Percentiles rank a stretch among this genome's conserved stretches.
Evolutionary conservation across 2,888 invertebrate species (phyloP).

Genomic region (Oeneis ivallda): DNA sequence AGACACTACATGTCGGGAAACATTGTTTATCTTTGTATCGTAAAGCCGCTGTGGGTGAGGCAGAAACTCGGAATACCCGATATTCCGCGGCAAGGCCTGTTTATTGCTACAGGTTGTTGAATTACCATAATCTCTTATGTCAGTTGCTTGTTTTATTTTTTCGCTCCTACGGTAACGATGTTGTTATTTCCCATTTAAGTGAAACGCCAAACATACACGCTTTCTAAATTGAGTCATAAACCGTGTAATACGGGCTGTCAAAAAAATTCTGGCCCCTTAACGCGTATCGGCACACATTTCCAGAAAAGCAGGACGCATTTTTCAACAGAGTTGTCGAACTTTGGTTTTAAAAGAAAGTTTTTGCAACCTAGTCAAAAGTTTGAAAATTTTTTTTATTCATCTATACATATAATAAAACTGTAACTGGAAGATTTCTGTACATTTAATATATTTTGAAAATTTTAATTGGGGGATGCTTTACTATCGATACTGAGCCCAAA

Average conservation of each 20-base stretch:
- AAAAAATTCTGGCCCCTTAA: constrained; percentile 32
- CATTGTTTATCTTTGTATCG: background rate
- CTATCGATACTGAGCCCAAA: no score
- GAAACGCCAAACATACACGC: constrained; percentile 21
- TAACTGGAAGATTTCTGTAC: no score
- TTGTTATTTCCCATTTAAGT: constrained; percentile 22
- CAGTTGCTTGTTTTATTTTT: constrained; percentile 18
- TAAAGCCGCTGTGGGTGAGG: background rate
- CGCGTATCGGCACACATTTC: constrained; percentile 34
- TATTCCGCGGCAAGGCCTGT: background rate
- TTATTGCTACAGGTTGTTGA: constrained; percentile 16
- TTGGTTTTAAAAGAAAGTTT: background rate
- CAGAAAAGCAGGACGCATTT: constrained; percentile 23
- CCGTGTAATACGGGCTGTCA: constrained; percentile 33
- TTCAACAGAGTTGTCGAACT: background rate
- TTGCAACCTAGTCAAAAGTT: background rate
- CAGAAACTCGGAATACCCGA: constrained; percentile 1
- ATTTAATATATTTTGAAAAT: no score
- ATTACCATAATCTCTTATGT: constrained; percentile 19
- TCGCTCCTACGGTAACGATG: constrained; percentile 12
- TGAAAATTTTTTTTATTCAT: background rate
- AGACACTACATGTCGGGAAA: background rate
- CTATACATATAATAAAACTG: no score
- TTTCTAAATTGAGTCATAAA: constrained; percentile 39
- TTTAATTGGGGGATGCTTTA: no score